Percentiles rank a stretch among this genome's conserved stretches.
Conservation (phyloP, 1,140 invertebrate species). For the Heliconius nattereri region DNA sequence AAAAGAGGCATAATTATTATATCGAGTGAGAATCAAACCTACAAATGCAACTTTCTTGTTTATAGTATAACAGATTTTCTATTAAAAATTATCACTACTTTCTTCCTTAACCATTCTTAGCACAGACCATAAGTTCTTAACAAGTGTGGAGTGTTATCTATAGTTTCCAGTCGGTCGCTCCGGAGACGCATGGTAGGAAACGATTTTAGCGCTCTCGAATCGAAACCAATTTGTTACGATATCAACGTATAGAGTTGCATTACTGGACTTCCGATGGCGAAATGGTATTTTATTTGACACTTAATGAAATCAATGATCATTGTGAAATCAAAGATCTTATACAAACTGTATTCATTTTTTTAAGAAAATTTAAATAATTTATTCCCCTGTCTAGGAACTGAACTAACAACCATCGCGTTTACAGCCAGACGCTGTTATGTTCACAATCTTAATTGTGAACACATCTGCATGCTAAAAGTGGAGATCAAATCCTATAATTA, state of each 20-base stretch:
- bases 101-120: neutral
- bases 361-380: too few relatives aligned
- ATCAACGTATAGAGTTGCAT: conserved; percentile 26
- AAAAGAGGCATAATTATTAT: too few relatives aligned
- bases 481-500: too few relatives aligned
- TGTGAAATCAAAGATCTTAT: too few relatives aligned
- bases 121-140: conserved; percentile 39
- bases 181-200: conserved; percentile 35
- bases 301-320: too few relatives aligned
- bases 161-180: conserved; percentile 39
- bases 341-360: too few relatives aligned
- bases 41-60: neutral
- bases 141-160: conserved; percentile 40
- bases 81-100: neutral
- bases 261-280: conserved; percentile 13
- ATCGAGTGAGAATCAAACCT: too few relatives aligned
- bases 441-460: too few relatives aligned
- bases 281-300: conserved; percentile 11
- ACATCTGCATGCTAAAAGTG: too few relatives aligned
- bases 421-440: too few relatives aligned
- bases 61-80: neutral
- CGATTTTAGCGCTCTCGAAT: conserved; percentile 28
- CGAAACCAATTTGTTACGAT: conserved; percentile 32
- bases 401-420: too few relatives aligned
- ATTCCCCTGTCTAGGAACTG: too few relatives aligned